Percentiles rank a stretch among this genome's conserved stretches.
Conservation (phyloP, 2,888 invertebrate species). For the Drosophila antonietae region DNA sequence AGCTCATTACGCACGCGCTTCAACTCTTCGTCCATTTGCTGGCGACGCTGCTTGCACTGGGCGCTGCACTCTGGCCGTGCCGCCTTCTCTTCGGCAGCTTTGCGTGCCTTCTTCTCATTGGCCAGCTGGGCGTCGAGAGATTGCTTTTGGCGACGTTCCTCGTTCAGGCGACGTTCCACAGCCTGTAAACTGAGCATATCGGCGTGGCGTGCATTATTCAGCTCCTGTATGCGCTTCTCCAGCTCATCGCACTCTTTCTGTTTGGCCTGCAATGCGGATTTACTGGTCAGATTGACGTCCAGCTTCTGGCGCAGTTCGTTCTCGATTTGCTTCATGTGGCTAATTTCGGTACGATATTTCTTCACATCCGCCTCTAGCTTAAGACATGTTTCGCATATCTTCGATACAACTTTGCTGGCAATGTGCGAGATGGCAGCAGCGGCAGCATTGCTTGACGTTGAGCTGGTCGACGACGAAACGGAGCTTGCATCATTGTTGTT, state of each 20-base stretch:
- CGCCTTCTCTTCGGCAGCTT: conserved; percentile 85
- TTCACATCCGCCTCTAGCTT: conserved; percentile 84
- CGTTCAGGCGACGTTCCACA: conserved; percentile 92
- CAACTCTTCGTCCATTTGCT: conserved; percentile 89
- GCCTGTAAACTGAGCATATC: conserved; percentile 91
- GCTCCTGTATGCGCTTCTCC: conserved; percentile 92
- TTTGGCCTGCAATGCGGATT: conserved; percentile 92
- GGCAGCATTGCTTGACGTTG: conserved; percentile 80
- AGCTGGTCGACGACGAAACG: conserved; percentile 73
- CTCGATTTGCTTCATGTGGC: conserved; percentile 84
- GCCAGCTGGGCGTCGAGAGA: conserved; percentile 90
- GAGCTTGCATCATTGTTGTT: conserved; percentile 73
- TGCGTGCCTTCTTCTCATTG: conserved; percentile 90
- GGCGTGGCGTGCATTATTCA: conserved; percentile 89
- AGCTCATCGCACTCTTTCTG: conserved; percentile 92
- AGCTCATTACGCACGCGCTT: conserved; percentile 88
- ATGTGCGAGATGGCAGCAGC: conserved; percentile 82
- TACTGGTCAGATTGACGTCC: conserved; percentile 87
- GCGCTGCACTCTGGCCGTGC: conserved; percentile 88
- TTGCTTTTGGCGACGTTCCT: conserved; percentile 91
- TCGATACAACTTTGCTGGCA: conserved; percentile 84
- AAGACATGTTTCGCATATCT: conserved; percentile 84
- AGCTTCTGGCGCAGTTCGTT: conserved; percentile 85
- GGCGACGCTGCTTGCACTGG: conserved; percentile 87
- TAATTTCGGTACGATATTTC: conserved; percentile 83